These are phyloP conservation scores for Margarornis squamiger DNA, from an alignment of 2,797 vertebrate genomes.

Conservation along the genomic window DNA sequence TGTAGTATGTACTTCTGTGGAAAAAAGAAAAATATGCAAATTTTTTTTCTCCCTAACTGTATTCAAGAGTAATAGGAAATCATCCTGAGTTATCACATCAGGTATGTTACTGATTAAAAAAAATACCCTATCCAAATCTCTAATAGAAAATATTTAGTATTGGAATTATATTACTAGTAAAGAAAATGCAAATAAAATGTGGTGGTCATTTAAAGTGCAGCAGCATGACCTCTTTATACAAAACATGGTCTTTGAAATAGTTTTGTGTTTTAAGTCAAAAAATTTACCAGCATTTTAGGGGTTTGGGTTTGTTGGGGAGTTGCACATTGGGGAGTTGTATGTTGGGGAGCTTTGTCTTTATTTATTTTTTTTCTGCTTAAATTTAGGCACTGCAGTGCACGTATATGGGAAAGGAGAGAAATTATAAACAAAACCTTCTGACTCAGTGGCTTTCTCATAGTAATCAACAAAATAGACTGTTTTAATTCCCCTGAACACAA, in stretches of 20 bases:
- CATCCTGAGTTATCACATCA: not conserved
- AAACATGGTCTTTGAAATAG: not conserved
- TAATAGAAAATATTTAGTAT: not conserved
- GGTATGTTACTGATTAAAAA: not conserved
- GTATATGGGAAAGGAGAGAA: not conserved
- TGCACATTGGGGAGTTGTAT: not conserved
- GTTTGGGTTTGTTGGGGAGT: accelerated
- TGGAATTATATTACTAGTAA: not conserved
- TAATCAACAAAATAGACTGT: not conserved
- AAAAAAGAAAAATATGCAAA: not conserved
- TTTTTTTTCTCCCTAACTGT: not conserved
- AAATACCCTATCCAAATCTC: not conserved
- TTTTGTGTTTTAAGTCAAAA: not conserved
- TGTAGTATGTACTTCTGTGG: not conserved
- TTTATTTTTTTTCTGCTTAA: not conserved
- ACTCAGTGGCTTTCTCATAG: not conserved
- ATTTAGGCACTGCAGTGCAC: not conserved
- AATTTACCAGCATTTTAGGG: not conserved
- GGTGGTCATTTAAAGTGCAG: not conserved
- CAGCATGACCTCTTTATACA: not conserved
- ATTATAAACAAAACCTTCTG: not conserved
- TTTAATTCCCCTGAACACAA: not conserved
- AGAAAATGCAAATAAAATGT: not conserved
- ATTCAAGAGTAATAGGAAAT: not conserved
- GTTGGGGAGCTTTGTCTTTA: accelerated